phyloP scores from a whole-genome alignment of 2,113 vertebrate species.

The Sigmodon hispidus region DNA sequence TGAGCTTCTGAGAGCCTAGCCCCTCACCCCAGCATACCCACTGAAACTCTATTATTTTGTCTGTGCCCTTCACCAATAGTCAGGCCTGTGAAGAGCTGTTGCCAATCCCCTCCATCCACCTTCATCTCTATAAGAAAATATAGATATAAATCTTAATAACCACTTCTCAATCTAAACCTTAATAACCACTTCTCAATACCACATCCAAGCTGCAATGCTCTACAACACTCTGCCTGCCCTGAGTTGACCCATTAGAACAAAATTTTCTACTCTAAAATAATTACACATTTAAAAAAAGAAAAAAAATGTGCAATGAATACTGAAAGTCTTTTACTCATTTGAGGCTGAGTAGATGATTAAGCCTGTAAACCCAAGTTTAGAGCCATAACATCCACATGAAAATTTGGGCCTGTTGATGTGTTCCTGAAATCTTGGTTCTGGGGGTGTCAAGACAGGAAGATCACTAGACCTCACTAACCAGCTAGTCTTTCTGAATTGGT shows the following conservation, averaged over 20 bases:
- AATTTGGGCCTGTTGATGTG: neutral
- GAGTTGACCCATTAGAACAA: neutral
- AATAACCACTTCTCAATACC: neutral
- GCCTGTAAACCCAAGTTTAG: neutral
- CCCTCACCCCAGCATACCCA: neutral
- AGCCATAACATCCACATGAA: neutral
- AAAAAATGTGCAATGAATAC: neutral
- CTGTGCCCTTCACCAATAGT: neutral
- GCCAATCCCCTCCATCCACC: neutral
- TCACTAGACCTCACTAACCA: neutral
- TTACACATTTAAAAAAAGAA: neutral
- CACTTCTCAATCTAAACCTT: neutral
- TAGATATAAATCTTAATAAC: neutral
- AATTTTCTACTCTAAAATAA: conserved; percentile 39
- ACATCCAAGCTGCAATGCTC: neutral
- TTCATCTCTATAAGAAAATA: conserved; percentile 30
- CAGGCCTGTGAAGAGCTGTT: neutral
- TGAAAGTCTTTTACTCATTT: neutral
- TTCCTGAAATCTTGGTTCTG: neutral
- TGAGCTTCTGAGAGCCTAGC: neutral
- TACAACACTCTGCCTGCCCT: neutral
- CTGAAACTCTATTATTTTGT: neutral
- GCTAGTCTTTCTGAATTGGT: neutral
- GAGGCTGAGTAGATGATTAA: neutral
- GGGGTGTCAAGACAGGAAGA: no score